Evolutionary conservation across 2,888 invertebrate species (phyloP).

Genomic region (Onthophagus sagittarius): DNA sequence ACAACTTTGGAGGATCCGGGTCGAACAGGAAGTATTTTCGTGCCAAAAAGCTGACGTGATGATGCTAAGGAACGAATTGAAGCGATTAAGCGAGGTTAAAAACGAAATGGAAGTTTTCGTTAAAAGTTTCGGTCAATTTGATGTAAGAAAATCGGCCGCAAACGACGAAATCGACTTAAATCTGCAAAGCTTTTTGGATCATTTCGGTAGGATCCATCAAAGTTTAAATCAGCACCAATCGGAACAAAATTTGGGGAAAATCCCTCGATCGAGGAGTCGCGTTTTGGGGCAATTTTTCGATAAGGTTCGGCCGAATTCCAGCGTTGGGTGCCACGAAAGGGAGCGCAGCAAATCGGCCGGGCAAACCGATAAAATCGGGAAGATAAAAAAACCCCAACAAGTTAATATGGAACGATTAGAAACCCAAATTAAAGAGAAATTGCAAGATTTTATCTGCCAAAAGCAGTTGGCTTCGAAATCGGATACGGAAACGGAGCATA

Average conservation of each 20-base stretch:
- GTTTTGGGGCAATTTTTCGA: conserved; percentile 57
- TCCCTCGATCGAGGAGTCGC: conserved; percentile 47
- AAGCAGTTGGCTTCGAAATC: conserved; percentile 31
- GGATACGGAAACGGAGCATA: conserved; percentile 34
- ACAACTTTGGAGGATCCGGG: conserved; percentile 63
- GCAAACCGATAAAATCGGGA: conserved; percentile 39
- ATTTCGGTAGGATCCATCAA: conserved; percentile 47
- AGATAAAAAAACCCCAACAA: conserved; percentile 33
- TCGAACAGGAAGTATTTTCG: conserved; percentile 61
- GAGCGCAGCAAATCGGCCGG: conserved; percentile 46
- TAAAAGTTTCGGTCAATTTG: conserved; percentile 50
- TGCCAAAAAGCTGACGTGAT: conserved; percentile 63
- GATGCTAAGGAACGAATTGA: conserved; percentile 61
- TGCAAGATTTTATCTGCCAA: conserved; percentile 47
- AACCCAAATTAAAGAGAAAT: conserved; percentile 49
- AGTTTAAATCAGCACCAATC: conserved; percentile 30
- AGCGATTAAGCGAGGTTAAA: conserved; percentile 59
- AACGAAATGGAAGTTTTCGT: conserved; percentile 66
- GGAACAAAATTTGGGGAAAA: conserved; percentile 42
- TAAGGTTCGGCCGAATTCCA: conserved; percentile 50
- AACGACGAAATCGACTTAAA: conserved; percentile 50
- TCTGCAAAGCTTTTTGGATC: conserved; percentile 54
- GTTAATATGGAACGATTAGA: conserved; percentile 47
- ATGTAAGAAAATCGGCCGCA: conserved; percentile 33
- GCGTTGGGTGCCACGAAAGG: conserved; percentile 40